Evolutionary conservation across 2,888 invertebrate species (phyloP), one percentile per base, ranked within the genome.

Genomic region (Biston betularia): DNA sequence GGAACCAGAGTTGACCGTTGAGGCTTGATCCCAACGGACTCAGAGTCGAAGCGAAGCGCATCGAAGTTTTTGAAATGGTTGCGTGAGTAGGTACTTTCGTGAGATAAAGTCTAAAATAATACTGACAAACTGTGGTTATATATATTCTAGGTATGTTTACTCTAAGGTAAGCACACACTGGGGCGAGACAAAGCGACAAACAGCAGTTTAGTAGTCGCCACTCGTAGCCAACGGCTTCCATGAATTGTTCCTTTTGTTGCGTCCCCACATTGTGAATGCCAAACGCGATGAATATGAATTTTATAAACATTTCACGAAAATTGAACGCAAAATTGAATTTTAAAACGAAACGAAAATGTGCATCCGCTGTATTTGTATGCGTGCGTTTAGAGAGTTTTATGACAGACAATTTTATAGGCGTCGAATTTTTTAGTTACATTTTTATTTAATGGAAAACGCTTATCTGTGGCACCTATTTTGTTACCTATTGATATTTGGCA

Each of bases 161-260:
- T 44, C 2, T n/a, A 11, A 57, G 40, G 40, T 58, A 38, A 45
- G 33, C 38, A 24, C 38, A 63, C 55, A 56, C n/a, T 12, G 46
- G 8, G n/a, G 38, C 55, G 14, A 56, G 56, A 52, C 15, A 46
- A 63, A 63, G 58, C 59, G 8, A 40, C 59, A 55, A 67, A 50
- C 56, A 45, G 7, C 58, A 45, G 33, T 62, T 63, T 60, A 55
- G 54, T 34, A 67, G 59, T 68, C 67, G 40, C 58, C 53, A 50
- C 63, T 59, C 63, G 59, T 68, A 53, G 62, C 42, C 61, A 52
- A 49, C 58, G 49, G 63, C 68, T 70, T 69, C 56, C 56, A 72
- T 68, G 69, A 74, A 70, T 69, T 74, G 70, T 71, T 68, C 67
- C 68, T 70, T 69, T 70, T 71, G 63, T 65, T 60, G 69, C 58